Percentiles rank a stretch among this genome's conserved stretches.
These are phyloP conservation scores for Thecocarcelia acutangulata DNA, from an alignment of 2,888 invertebrate genomes.

Conservation along the genomic window DNA sequence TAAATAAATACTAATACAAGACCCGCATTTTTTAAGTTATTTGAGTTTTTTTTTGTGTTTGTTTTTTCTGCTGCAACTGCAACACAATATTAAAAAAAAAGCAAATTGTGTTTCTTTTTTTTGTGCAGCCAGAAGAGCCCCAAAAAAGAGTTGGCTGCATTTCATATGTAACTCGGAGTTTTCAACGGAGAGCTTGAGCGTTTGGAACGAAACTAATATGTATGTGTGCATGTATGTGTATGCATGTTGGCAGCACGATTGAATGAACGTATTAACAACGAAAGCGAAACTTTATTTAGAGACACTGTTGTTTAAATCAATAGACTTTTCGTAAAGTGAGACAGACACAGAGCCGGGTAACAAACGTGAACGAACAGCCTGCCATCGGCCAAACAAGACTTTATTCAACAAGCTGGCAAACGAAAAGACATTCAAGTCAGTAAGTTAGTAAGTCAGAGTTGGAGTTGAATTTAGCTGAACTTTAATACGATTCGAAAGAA, in stretches of 20 bases:
- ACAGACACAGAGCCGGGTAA: conserved; percentile 12
- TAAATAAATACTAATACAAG: conserved; percentile 62
- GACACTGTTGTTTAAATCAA: conserved; percentile 24
- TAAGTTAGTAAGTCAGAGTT: conserved; percentile 65
- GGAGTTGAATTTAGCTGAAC: conserved; percentile 67
- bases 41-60: conserved; percentile 32
- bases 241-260: conserved; percentile 33
- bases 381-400: conserved; percentile 2
- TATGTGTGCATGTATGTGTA: neutral
- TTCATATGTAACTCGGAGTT: conserved; percentile 22
- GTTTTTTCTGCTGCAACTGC: conserved; percentile 8
- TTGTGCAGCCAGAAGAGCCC: conserved; percentile 35
- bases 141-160: conserved; percentile 35
- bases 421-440: conserved; percentile 27
- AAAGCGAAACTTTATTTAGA: conserved; percentile 55
- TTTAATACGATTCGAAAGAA: conserved; percentile 41
- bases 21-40: conserved; percentile 49
- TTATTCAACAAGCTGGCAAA: conserved; percentile 17
- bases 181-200: conserved; percentile 40
- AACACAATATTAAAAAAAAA: conserved; percentile 12
- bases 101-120: conserved; percentile 25
- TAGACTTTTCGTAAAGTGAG: conserved; percentile 25
- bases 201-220: conserved; percentile 1
- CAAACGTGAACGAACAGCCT: neutral
- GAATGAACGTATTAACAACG: conserved; percentile 41